phyloP scores from a whole-genome alignment of 2,113 vertebrate species.

The Saccopteryx bilineata region DNA sequence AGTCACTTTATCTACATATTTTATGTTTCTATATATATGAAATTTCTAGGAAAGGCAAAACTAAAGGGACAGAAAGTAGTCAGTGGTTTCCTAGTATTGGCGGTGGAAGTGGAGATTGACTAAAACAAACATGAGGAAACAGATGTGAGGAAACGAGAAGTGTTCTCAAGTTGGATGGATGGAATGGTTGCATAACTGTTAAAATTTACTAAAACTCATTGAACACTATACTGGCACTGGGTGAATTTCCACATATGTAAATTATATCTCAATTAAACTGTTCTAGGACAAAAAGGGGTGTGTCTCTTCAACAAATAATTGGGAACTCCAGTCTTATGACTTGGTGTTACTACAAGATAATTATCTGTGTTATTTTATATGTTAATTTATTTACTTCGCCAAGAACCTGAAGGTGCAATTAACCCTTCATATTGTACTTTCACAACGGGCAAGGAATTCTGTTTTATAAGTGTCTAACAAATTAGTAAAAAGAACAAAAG shows the following conservation, averaged over 20 bases:
- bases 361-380: slow-evolving; percentile 17
- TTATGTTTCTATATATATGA: slow-evolving; percentile 15
- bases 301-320: background rate
- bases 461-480: slow-evolving; percentile 9
- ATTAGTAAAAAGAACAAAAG: background rate
- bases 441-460: slow-evolving; percentile 18
- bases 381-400: slow-evolving; percentile 42
- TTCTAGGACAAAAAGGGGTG: background rate
- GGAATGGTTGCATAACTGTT: background rate
- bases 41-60: slow-evolving; percentile 46
- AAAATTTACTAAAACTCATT: slow-evolving; percentile 21
- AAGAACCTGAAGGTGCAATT: background rate
- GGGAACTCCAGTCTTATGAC: background rate
- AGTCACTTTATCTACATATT: background rate
- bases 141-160: background rate
- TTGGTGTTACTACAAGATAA: slow-evolving; percentile 14
- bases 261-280: slow-evolving; percentile 15
- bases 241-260: slow-evolving; percentile 14
- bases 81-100: background rate
- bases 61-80: background rate
- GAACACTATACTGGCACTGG: background rate
- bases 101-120: background rate
- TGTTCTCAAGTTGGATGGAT: background rate
- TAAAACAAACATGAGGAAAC: background rate
- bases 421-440: background rate